Evolutionary conservation across 2,113 vertebrate species (phyloP).

Genomic region (Osmerus mordax): DNA sequence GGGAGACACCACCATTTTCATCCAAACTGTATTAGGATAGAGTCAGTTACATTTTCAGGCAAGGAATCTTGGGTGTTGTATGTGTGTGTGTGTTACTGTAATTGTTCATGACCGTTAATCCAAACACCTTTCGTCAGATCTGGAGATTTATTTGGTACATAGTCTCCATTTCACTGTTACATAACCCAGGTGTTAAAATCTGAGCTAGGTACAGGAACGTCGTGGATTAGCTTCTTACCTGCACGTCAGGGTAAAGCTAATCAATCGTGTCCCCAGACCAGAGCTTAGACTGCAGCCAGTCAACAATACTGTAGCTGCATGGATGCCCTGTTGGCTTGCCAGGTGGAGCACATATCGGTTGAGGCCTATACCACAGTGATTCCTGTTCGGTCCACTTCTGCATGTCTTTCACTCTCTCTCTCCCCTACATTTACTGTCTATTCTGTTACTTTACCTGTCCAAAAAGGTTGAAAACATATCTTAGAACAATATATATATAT

Average conservation of each 20-base stretch:
- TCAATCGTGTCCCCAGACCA: slow-evolving; percentile 19
- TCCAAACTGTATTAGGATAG: background rate
- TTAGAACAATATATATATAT: too few species aligned
- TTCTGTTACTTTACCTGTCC: too few species aligned
- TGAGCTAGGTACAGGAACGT: slow-evolving; percentile 61
- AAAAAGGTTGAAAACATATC: too few species aligned
- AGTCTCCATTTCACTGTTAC: slow-evolving; percentile 34
- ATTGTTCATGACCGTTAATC: too few species aligned
- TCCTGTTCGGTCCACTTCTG: too few species aligned
- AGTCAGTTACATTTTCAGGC: slow-evolving; percentile 21
- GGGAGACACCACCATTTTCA: background rate
- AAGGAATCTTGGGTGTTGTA: slow-evolving; percentile 40
- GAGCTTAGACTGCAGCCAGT: slow-evolving; percentile 1
- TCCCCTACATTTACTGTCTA: too few species aligned
- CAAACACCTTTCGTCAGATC: too few species aligned
- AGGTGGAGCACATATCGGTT: too few species aligned
- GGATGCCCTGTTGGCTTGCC: background rate
- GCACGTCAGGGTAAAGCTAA: slow-evolving; percentile 37
- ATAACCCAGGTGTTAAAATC: slow-evolving; percentile 60
- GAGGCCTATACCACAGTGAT: too few species aligned
- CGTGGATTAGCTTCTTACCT: slow-evolving; percentile 50
- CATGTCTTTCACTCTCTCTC: too few species aligned
- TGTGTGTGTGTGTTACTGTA: slow-evolving; percentile 22
- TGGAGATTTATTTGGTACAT: too few species aligned
- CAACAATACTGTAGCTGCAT: background rate